These are phyloP conservation scores for Orchesellides sinensis DNA, from an alignment of 2,888 invertebrate species.

Conservation along the genomic window DNA sequence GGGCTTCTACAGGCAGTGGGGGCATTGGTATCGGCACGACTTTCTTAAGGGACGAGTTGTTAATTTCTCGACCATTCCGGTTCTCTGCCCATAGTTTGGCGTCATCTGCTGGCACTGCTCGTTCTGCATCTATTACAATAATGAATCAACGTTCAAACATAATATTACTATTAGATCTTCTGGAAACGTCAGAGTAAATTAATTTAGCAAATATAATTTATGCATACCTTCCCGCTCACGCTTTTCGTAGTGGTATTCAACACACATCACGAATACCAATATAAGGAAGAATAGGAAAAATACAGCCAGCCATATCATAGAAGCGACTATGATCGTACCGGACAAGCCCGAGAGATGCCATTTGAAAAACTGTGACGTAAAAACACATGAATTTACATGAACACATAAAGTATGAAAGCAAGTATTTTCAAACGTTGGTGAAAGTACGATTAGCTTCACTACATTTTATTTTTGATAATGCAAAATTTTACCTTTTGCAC, in stretches of 20 bases:
- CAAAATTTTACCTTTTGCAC: conserved; percentile 41
- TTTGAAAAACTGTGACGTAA: conserved; percentile 40
- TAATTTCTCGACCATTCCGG: conserved; percentile 22
- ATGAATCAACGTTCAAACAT: background rate
- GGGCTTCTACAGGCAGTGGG: conserved; percentile 17
- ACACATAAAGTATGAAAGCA: background rate
- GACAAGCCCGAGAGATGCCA: conserved; percentile 61
- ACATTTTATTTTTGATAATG: background rate
- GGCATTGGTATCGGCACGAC: conserved; percentile 45
- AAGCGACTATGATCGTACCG: conserved; percentile 56
- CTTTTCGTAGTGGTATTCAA: conserved; percentile 51
- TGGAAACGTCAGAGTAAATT: background rate
- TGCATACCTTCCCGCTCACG: conserved; percentile 35
- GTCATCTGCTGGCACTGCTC: conserved; percentile 40
- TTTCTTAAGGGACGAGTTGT: conserved; percentile 26
- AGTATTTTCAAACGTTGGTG: no score
- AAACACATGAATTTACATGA: background rate
- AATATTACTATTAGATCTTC: background rate
- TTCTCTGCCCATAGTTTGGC: conserved; percentile 50
- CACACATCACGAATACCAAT: conserved; percentile 46
- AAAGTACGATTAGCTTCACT: background rate
- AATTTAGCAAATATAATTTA: no score
- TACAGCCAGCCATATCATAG: conserved; percentile 35
- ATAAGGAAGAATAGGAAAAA: conserved; percentile 48
- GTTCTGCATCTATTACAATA: conserved; percentile 31